Evolutionary conservation across 2,113 vertebrate genomes (phyloP), one percentile per base, ranked within the genome.

Genomic region (Pseudonaja textilis): DNA sequence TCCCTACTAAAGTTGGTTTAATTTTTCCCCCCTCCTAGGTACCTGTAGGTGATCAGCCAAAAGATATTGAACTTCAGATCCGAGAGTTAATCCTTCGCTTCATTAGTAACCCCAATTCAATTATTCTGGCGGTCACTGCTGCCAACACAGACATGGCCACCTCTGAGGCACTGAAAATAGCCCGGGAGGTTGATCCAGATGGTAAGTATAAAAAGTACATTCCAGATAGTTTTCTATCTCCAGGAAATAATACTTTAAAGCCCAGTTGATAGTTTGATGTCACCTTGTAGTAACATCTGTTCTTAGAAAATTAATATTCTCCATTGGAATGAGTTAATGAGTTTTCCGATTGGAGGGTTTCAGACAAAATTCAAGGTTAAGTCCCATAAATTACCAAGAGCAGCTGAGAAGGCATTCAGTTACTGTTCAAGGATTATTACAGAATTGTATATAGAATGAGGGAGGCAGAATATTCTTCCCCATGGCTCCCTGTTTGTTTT

Each of bases 81-180:
- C 97, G 98, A 96, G 99, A 99, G 89, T 97, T 99, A 92, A 99
- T 99, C 93, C 96, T 99, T 64, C 98, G 98, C 47, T 99, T 99
- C 97, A 99, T 99, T 97, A 98, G 98, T 93, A 99, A 99, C 94
- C 99, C 99, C 34, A 99, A 99, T 97, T 99, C 98, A 95, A 99
- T 99, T 95, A 99, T 99, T 96, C 96, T 99, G 64, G 99, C 99
- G 26, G 99, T 99, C 94, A 99, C 99, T 2, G 99, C 99, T 87
- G 99, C 99, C 90, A 99, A 99, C 95, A 99, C 99, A 47, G 99
- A 99, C 96, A 99, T 99, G 99, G 99, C 99, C 3, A 99, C 99
- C 7, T 99, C 99, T 1, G 99, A 99, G 97, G 98, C 99, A 0
- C 98, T 99, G 29, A 99, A 99, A 97, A 99, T 99, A 93, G 99